Percentiles rank a stretch among this genome's conserved stretches.
phyloP scores from a whole-genome alignment of 2,888 invertebrate genomes.

The Pyrocoelia pectoralis region DNA sequence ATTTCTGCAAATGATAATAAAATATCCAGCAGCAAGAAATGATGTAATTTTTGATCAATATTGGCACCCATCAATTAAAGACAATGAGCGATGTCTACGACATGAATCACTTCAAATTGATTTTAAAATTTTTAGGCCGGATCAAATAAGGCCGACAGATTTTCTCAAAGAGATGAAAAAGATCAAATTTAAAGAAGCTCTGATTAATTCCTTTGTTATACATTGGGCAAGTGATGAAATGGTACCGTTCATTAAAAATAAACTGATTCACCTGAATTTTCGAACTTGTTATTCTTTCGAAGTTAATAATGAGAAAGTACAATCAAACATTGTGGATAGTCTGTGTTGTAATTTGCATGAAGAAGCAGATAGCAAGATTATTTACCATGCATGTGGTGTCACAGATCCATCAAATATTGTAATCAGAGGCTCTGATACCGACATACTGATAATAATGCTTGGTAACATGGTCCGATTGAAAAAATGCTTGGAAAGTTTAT shows the following conservation, averaged over 20 bases:
- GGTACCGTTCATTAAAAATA: neutral
- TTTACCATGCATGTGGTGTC: slow-evolving; percentile 4
- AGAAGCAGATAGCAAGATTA: slow-evolving; percentile 9
- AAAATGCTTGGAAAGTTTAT: neutral
- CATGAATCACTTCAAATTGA: slow-evolving; percentile 5
- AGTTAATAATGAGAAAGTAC: neutral
- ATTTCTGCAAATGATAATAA: neutral
- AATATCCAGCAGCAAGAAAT: slow-evolving; percentile 1
- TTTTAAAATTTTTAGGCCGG: neutral
- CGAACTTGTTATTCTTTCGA: slow-evolving; percentile 8
- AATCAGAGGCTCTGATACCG: slow-evolving; percentile 4
- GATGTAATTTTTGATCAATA: slow-evolving; percentile 4
- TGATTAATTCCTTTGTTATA: neutral
- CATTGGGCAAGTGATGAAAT: slow-evolving; percentile 5
- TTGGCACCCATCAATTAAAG: slow-evolving; percentile 3
- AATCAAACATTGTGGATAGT: neutral
- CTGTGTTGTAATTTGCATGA: neutral
- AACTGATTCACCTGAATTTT: neutral
- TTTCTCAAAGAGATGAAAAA: slow-evolving; percentile 1
- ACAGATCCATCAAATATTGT: slow-evolving; percentile 1
- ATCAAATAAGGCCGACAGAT: slow-evolving; percentile 6
- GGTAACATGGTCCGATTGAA: neutral
- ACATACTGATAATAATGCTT: slow-evolving; percentile 5
- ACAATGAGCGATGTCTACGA: neutral
- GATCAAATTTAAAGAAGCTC: neutral